A percentile compares a stretch with the other conserved stretches of the same genome.
Conservation (phyloP, 2,797 vertebrate genomes). For the Parotocinclus haroldoi region DNA sequence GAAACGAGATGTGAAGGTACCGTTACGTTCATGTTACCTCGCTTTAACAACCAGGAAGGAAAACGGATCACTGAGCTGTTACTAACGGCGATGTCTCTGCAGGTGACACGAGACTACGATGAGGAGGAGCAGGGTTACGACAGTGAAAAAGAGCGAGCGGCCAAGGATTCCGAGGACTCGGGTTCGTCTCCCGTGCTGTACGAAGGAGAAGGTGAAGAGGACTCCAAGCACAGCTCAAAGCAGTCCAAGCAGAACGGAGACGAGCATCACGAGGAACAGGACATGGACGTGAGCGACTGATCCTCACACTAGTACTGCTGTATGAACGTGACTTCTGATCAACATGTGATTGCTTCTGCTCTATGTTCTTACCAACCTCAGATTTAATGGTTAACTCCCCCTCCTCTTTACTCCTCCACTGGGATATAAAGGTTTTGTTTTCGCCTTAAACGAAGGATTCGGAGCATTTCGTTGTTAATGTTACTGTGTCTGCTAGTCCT, state of each 20-base stretch:
- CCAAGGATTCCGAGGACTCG: conserved; percentile 77
- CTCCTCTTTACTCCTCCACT: no score
- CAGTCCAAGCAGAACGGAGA: conserved; percentile 90
- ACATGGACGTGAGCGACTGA: conserved; percentile 92
- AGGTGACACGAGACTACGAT: conserved; percentile 95
- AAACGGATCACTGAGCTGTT: no score
- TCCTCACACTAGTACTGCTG: background rate
- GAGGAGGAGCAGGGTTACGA: conserved; percentile 95
- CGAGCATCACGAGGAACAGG: conserved; percentile 87
- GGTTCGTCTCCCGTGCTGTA: conserved; percentile 77
- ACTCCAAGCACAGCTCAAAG: conserved; percentile 61
- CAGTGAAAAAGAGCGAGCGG: conserved; percentile 89
- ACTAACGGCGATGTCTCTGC: conserved; percentile 23
- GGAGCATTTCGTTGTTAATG: no score
- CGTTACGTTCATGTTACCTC: no score
- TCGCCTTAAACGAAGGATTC: no score
- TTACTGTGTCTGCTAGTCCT: no score
- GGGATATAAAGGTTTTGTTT: no score
- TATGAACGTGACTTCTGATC: no score
- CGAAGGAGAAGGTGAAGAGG: conserved; percentile 58
- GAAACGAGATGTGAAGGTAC: conserved; percentile 87
- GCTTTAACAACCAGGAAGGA: no score
- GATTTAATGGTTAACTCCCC: background rate
- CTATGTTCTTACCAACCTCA: conserved; percentile 12
- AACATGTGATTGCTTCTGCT: conserved; percentile 6